Percentiles rank a stretch among this genome's conserved stretches.
phyloP scores from a whole-genome alignment of 2,888 invertebrate species.

The Drosophila niveifrons region DNA sequence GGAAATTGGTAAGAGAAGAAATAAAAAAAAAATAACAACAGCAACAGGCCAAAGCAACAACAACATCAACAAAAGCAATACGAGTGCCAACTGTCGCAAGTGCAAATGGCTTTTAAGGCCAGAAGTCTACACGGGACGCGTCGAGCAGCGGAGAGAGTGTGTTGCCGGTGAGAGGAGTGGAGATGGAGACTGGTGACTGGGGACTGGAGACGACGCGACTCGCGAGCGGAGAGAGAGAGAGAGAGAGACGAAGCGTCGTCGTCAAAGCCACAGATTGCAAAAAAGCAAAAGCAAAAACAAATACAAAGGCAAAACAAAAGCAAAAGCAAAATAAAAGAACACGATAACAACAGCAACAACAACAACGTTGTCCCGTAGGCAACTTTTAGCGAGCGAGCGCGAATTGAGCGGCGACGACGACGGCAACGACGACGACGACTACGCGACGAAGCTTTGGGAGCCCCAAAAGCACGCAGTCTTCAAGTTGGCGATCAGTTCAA shows the following conservation, averaged over 20 bases:
- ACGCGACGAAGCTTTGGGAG: conserved; percentile 52
- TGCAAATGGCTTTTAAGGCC: conserved; percentile 70
- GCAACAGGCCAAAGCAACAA: conserved; percentile 1
- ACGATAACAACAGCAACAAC: conserved; percentile 9
- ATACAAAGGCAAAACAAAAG: conserved; percentile 6
- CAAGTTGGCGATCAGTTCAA: conserved; percentile 68
- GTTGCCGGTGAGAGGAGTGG: conserved; percentile 21
- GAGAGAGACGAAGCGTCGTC: conserved; percentile 20
- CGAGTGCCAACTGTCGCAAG: conserved; percentile 75
- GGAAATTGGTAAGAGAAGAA: conserved; percentile 73
- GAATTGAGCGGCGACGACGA: conserved; percentile 36
- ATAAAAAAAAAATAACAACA: conserved; percentile 40
- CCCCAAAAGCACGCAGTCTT: conserved; percentile 60
- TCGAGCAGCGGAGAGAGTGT: conserved; percentile 20
- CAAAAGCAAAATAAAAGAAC: conserved; percentile 33
- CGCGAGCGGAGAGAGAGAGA: conserved; percentile 22
- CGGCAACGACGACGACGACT: conserved; percentile 18
- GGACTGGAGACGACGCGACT: conserved; percentile 9
- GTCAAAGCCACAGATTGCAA: conserved; percentile 52
- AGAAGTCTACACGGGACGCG: conserved; percentile 53
- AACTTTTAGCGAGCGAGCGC: conserved; percentile 47
- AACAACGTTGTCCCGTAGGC: conserved; percentile 38
- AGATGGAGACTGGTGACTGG: not conserved
- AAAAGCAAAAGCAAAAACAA: conserved; percentile 18
- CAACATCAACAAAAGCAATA: conserved; percentile 45